Percentiles rank a stretch among this genome's conserved stretches.
These are phyloP conservation scores for Parauchenoglanis punctatus DNA, from an alignment of 2,797 vertebrate genomes.

Conservation along the genomic window DNA sequence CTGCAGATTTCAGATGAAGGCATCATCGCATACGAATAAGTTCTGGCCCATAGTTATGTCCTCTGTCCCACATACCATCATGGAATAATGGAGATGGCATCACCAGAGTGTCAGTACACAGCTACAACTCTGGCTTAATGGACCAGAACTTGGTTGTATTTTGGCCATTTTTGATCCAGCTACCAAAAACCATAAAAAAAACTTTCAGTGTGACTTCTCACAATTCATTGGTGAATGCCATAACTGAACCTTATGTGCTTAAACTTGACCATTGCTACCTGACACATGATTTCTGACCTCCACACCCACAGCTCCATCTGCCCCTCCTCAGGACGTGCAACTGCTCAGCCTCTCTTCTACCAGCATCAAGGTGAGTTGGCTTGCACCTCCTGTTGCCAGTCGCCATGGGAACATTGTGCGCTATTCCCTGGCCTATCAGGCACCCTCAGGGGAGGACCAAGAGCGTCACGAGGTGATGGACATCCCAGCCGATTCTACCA, in stretches of 20 bases:
- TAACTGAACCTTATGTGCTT: neutral
- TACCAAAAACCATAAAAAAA: neutral
- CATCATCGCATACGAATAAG: neutral
- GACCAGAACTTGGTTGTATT: neutral
- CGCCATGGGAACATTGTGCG: slow-evolving; percentile 94
- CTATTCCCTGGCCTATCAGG: slow-evolving; percentile 96
- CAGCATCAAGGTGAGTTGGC: slow-evolving; percentile 99
- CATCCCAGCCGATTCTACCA: slow-evolving; percentile 87
- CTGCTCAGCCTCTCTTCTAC: slow-evolving; percentile 93
- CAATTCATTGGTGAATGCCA: neutral
- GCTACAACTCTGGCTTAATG: neutral
- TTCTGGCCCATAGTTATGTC: neutral
- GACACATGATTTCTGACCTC: slow-evolving; percentile 57
- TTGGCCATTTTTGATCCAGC: neutral
- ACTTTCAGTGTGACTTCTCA: neutral
- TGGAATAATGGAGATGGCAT: neutral
- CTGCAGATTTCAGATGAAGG: neutral
- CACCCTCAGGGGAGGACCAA: slow-evolving; percentile 88
- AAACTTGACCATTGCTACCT: slow-evolving; percentile 66
- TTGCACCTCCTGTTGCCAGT: slow-evolving; percentile 91
- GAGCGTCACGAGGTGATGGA: slow-evolving; percentile 86
- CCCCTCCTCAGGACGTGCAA: slow-evolving; percentile 94
- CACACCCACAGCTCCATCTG: slow-evolving; percentile 87
- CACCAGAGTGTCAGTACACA: neutral
- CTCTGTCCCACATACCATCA: neutral